Conservation (phyloP, 2,888 invertebrate genomes). For the Mesoligia furuncula region DNA sequence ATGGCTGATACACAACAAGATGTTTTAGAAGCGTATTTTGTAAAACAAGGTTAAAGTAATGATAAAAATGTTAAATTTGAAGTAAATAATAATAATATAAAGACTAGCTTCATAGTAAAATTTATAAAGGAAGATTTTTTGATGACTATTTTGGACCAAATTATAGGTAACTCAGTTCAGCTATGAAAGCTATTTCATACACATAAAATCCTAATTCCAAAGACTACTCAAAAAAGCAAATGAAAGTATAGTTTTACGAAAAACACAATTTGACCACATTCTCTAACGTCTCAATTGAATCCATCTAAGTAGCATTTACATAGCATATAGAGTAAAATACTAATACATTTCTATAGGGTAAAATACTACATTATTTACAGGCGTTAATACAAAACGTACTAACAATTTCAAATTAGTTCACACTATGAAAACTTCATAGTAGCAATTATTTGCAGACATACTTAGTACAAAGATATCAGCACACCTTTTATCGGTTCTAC, state of each 20-base stretch:
- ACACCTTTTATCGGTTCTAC: constrained; percentile 25
- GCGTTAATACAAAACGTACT: neutral
- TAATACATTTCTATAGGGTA: too few species aligned
- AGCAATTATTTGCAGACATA: constrained; percentile 34
- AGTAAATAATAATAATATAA: neutral
- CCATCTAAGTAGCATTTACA: neutral
- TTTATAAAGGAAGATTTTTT: neutral
- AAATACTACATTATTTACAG: neutral
- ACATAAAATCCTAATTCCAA: neutral
- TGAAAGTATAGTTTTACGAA: neutral
- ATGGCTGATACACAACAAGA: constrained; percentile 69
- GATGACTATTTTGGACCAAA: neutral
- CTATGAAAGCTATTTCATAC: neutral
- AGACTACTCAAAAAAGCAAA: neutral
- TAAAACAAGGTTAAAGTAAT: constrained; percentile 32
- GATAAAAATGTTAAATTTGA: constrained; percentile 2
- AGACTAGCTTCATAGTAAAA: neutral
- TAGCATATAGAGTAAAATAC: neutral
- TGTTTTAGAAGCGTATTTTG: constrained; percentile 59
- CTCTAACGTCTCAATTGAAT: neutral
- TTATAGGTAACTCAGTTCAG: too few species aligned
- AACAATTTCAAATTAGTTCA: constrained; percentile 27
- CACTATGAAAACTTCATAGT: constrained; percentile 21
- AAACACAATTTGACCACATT: neutral
- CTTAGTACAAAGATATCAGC: neutral